Conservation (phyloP, 2,888 invertebrate species). For the Koerneria pararmatus region DNA sequence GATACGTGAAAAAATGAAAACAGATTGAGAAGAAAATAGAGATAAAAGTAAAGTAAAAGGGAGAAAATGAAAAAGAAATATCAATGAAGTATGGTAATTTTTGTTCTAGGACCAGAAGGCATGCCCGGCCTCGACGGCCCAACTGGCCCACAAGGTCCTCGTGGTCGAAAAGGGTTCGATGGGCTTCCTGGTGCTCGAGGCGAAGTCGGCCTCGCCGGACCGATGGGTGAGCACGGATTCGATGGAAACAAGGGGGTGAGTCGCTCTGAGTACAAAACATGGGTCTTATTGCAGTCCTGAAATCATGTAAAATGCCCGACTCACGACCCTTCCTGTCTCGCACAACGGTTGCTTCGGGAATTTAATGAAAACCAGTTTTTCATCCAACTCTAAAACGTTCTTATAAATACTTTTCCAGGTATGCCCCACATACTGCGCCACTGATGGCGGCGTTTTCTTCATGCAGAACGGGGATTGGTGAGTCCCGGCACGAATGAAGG, state of each 20-base stretch:
- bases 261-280: no score
- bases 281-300: no score
- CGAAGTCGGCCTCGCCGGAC: conserved; percentile 37
- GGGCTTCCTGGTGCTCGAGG: conserved; percentile 42
- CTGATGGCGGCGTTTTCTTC: conserved; percentile 58
- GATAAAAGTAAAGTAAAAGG: background rate
- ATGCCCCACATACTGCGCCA: conserved; percentile 57
- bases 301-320: background rate
- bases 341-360: background rate
- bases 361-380: background rate
- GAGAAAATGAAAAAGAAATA: background rate
- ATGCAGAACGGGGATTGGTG: conserved; percentile 57
- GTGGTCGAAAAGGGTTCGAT: conserved; percentile 43
- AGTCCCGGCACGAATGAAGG: conserved; percentile 29
- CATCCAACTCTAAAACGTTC: background rate
- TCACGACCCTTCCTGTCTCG: background rate
- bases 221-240: conserved; percentile 45
- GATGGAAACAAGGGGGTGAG: conserved; percentile 48
- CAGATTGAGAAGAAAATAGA: background rate
- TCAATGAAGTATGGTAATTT: background rate
- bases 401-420: conserved; percentile 31
- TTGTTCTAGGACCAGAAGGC: conserved; percentile 35
- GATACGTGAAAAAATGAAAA: no score
- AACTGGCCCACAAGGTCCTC: conserved; percentile 42
- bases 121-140: conserved; percentile 50